phyloP scores from a whole-genome alignment of 2,113 vertebrate genomes.

The Lycocorax pyrrhopterus region DNA sequence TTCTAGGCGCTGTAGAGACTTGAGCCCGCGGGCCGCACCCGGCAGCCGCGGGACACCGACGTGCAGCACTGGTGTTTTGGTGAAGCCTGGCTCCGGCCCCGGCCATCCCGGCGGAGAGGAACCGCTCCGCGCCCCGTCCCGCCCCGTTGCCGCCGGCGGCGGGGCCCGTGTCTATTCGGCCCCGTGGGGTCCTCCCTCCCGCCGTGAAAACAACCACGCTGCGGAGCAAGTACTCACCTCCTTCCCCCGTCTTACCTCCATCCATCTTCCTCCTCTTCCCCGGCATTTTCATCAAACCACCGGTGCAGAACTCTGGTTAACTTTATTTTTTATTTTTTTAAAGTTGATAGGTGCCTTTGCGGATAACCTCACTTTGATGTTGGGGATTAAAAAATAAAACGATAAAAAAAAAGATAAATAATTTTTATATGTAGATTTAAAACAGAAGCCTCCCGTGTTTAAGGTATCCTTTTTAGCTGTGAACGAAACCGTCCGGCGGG shows the following conservation, averaged over 20 bases:
- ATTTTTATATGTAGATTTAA: conserved; percentile 83
- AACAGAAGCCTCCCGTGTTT: conserved; percentile 43
- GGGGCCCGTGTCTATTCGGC: not conserved
- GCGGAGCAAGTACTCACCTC: not conserved
- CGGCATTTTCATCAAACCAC: conserved; percentile 64
- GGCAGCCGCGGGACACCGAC: not conserved
- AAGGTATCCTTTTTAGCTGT: conserved; percentile 69
- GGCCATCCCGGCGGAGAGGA: not conserved
- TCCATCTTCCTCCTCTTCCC: not conserved
- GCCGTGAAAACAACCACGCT: not conserved
- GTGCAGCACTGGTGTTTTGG: conserved; percentile 1
- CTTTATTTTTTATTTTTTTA: conserved; percentile 86
- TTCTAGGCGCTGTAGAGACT: conserved; percentile 75
- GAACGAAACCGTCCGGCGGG: not conserved
- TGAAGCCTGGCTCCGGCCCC: not conserved
- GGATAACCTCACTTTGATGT: conserved; percentile 92
- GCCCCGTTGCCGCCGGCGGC: not conserved
- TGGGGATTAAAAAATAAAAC: conserved; percentile 50
- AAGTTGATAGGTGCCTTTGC: conserved; percentile 90
- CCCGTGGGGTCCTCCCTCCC: not conserved
- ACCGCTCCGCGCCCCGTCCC: not conserved
- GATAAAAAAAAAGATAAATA: conserved; percentile 33
- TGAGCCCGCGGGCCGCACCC: not conserved
- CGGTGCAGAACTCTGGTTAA: conserved; percentile 81
- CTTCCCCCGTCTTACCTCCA: not conserved